Base-by-base conservation (phyloP, 2,797 vertebrate species). In the Hoplostethus mediterraneus region DNA sequence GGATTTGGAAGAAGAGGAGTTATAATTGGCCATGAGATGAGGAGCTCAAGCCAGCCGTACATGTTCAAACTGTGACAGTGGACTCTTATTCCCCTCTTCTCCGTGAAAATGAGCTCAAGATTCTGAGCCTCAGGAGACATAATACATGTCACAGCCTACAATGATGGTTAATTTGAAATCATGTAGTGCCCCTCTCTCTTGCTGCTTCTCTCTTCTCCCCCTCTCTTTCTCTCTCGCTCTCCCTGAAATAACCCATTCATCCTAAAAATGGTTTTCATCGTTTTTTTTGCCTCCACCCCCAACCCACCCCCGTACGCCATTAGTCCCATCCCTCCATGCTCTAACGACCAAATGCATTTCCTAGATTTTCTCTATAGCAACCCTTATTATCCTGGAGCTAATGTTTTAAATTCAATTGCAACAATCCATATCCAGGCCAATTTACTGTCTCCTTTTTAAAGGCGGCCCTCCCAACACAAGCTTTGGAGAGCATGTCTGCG, bases 331-430 rank as follows among this genome's bases (percentile, higher is more conserved):
- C 72, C 33, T 93, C 77, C 83, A 92, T 91, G 87, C 89, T 73
- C 69, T 70, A 80, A 89, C 87, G 79, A 92, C 93, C 92, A 87
- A 78, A 95, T 94, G 90, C 92, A 94, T 94, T 92, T 94, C 91
- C 82, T 90, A 42, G 89, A 89, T 91, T 87, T 82, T 92, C 90
- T 89, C 91, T 90, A 85, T 85, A 91, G 92, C 93, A 92, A 82
- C 92, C 63, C 76, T 84, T 84, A 86, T 95, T 93, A 89, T 89
- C 90, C 88, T 86, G 76, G 57, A 89, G 92, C 91, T 90, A 89
- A 93, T 91, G 78, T 92, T 94, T 95, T 91, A 91, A 93, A 90
- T 91, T 94, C 90, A 92, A 93, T 90, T 80, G 93, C 89, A 91
- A 92, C 90, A 91, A 92, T 92, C 92, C 91, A 84, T 89, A 81